phyloP scores from a whole-genome alignment of 2,888 invertebrate genomes.

The Mylabris sibirica region DNA sequence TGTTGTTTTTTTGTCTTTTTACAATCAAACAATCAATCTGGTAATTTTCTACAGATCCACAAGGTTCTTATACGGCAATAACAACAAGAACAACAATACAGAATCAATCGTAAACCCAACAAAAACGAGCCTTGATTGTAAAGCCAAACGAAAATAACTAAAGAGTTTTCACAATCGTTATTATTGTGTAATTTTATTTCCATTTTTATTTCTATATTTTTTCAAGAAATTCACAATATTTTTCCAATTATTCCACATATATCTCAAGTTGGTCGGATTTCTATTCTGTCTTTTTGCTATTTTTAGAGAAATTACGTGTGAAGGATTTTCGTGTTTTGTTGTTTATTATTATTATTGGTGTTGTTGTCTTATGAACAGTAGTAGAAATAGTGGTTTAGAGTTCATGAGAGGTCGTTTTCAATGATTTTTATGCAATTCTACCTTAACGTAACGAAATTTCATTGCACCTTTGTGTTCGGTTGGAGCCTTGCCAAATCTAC shows the following conservation, averaged over 20 bases:
- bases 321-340: conserved; percentile 43
- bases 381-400: conserved; percentile 35
- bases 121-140: conserved; percentile 32
- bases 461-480: conserved; percentile 18
- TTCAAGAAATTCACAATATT: conserved; percentile 5
- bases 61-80: neutral
- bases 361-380: conserved; percentile 35
- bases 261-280: neutral
- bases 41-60: neutral
- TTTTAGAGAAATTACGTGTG: conserved; percentile 29
- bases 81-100: neutral
- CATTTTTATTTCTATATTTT: neutral
- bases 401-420: conserved; percentile 52
- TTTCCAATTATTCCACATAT: neutral
- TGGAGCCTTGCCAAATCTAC: conserved; percentile 35
- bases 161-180: conserved; percentile 29
- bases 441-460: conserved; percentile 31
- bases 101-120: neutral
- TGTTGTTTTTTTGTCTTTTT: neutral
- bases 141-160: neutral
- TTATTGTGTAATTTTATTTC: conserved; percentile 2
- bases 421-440: conserved; percentile 53
- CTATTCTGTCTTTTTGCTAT: conserved; percentile 16
- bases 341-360: conserved; percentile 32
- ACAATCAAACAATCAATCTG: neutral